Base-by-base conservation (phyloP, 1,140 invertebrate genomes). In the Euschistus heros region DNA sequence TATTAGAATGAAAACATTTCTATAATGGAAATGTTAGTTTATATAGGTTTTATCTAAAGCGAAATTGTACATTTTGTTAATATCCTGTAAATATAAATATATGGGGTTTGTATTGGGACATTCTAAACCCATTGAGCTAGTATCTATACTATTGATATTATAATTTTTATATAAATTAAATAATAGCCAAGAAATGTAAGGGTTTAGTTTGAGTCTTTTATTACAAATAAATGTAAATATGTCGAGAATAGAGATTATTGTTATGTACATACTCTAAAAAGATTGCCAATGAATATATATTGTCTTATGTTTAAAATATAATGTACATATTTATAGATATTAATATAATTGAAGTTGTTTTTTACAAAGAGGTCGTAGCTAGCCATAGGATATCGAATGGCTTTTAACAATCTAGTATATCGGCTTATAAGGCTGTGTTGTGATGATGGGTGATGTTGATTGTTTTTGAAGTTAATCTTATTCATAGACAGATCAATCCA, bases 11-110 rank as follows among this genome's bases (percentile, higher is more conserved):
- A 13, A 55, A 55, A 54, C 54, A 54, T 57, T 61, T 61, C 59
- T 3, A 37, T 42, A 15, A 8, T 37, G 13, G 52, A 65, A 57
- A 55, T 65, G 50, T 65, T 59, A 57, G 22, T 65, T 24, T 20
- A 42, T 33, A 57, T 65, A 33, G 17, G 33, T 55, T 65, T 59
- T 44, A 59, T 42, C 20, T 33, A 18, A 20, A n/a, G 33, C 27
- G 22, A 44, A 59, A 59, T 30, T 65, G 63, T 64, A 64, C 50
- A 64, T 64, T 26, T 64, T 64, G 63, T 64, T 54, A 44, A 64
- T 64, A 37, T 37, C 4, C 3, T 37, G 33, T 37, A 64, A 22
- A 52, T 64, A 47, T 62, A 47, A 62, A 62, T 62, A 62, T 24
- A 62, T 42, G 33, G 20, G 20, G 37, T 47, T 47, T 24, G 17